phyloP scores from a whole-genome alignment of 2,797 vertebrate genomes.

The Philypnodon macrostomus region DNA sequence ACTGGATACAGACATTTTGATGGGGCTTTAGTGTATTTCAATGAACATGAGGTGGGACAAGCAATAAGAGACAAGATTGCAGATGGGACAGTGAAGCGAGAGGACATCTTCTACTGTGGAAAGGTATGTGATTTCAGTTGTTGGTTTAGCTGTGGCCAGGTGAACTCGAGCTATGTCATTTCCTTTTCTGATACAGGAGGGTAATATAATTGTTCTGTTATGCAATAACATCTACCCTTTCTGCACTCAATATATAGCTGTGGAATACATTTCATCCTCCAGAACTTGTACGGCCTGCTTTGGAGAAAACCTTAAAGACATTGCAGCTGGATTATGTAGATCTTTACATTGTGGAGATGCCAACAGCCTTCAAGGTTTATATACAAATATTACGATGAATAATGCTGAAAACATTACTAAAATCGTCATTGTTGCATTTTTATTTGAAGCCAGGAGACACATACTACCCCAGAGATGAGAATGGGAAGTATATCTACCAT shows the following conservation, averaged over 20 bases:
- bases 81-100: constrained; percentile 86
- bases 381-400: too few species aligned
- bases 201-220: neutral
- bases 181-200: too few species aligned
- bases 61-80: constrained; percentile 88
- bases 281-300: constrained; percentile 78
- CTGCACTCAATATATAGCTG: constrained; percentile 68
- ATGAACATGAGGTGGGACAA: constrained; percentile 89
- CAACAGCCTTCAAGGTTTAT: constrained; percentile 87
- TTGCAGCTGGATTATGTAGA: constrained; percentile 89
- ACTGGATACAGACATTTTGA: constrained; percentile 88
- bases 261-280: constrained; percentile 87
- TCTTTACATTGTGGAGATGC: constrained; percentile 90
- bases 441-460: constrained; percentile 83
- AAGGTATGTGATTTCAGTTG: constrained; percentile 76
- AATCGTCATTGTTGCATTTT: neutral
- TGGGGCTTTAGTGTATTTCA: constrained; percentile 85
- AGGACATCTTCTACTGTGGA: constrained; percentile 93
- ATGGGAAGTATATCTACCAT: constrained; percentile 82
- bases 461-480: constrained; percentile 82
- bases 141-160: neutral
- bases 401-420: too few species aligned
- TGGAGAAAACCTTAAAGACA: constrained; percentile 83
- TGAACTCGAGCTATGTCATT: neutral
- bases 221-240: constrained; percentile 1